Conservation (phyloP, 2,113 vertebrate genomes). For the Martes martes region DNA sequence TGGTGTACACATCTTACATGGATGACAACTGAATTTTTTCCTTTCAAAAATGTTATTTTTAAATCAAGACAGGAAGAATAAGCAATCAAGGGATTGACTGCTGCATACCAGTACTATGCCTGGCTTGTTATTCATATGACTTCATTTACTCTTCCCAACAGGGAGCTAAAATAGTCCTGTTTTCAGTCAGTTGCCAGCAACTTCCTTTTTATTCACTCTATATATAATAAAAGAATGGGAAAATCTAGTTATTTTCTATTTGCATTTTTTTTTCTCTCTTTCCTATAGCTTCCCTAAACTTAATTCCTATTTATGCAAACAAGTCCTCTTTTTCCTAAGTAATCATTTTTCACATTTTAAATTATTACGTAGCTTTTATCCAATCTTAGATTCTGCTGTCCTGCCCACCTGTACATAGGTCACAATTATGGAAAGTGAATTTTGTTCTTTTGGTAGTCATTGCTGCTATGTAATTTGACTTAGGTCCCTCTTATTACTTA, state of each 20-base stretch:
- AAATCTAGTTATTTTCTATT: constrained; percentile 4
- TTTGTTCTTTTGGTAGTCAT: not conserved
- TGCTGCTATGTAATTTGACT: not conserved
- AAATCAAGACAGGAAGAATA: not conserved
- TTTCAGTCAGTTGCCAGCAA: not conserved
- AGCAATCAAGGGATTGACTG: not conserved
- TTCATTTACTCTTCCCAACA: not conserved
- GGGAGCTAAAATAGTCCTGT: not conserved
- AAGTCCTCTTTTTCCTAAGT: not conserved
- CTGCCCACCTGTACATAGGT: not conserved
- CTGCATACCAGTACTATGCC: not conserved
- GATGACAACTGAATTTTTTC: not conserved
- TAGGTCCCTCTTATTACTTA: not conserved
- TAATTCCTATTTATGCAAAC: not conserved
- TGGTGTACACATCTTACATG: not conserved
- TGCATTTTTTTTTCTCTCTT: not conserved
- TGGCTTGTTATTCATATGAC: not conserved
- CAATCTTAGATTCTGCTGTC: not conserved
- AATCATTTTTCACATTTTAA: not conserved
- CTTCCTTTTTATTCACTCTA: not conserved
- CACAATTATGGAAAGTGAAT: not conserved
- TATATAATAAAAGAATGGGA: not conserved
- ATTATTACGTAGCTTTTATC: not conserved
- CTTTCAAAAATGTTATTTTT: not conserved
- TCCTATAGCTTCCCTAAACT: not conserved